phyloP scores from a whole-genome alignment of 2,888 invertebrate species.

The Aphodius sticticus region DNA sequence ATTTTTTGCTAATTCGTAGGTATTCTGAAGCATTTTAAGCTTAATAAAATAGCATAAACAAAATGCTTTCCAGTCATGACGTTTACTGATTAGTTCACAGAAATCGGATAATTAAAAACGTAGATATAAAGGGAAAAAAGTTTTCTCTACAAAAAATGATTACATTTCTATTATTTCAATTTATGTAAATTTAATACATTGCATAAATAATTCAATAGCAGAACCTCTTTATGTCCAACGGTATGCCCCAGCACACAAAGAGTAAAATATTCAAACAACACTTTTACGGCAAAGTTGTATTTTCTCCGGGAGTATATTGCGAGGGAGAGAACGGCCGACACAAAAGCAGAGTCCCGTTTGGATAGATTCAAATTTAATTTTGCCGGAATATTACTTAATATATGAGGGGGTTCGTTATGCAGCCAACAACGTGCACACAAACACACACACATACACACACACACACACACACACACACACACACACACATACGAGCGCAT shows the following conservation, averaged over 20 bases:
- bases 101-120: too few relatives aligned
- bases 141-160: too few relatives aligned
- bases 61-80: too few relatives aligned
- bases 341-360: background rate
- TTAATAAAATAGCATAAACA: too few relatives aligned
- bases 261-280: background rate
- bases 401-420: background rate
- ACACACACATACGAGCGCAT: background rate
- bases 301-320: background rate
- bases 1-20: too few relatives aligned
- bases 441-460: too few relatives aligned
- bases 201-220: background rate
- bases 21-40: too few relatives aligned
- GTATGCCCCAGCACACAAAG: background rate
- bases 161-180: background rate
- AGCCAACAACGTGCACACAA: background rate
- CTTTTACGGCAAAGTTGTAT: background rate
- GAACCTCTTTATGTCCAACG: background rate
- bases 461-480: background rate
- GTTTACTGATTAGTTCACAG: too few relatives aligned
- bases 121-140: too few relatives aligned
- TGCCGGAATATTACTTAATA: background rate
- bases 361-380: conserved; percentile 4
- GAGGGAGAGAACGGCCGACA: background rate
- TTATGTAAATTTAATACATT: background rate